phyloP scores from a whole-genome alignment of 2,113 vertebrate genomes.

The Takifugu flavidus region DNA sequence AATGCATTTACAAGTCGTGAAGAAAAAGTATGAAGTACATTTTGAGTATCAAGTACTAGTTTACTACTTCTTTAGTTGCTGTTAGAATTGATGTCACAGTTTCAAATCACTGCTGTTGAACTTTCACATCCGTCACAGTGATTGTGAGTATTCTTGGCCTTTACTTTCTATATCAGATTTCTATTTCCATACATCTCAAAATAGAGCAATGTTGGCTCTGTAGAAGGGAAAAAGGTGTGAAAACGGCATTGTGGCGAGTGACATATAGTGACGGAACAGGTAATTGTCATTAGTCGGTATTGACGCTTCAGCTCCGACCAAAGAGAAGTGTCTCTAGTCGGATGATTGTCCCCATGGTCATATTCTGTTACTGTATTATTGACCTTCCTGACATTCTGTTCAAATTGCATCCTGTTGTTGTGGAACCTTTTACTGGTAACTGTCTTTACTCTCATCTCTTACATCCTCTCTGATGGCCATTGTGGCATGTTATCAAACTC shows the following conservation, averaged over 20 bases:
- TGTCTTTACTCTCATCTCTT: constrained; percentile 45
- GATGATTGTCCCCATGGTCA: constrained; percentile 55
- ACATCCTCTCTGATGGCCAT: constrained; percentile 31
- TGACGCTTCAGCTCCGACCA: constrained; percentile 36
- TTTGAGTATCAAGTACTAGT: too few species aligned
- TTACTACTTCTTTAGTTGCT: too few species aligned
- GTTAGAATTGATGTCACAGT: too few species aligned
- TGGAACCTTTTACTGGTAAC: constrained; percentile 33
- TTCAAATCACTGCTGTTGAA: too few species aligned
- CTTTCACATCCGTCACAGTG: too few species aligned
- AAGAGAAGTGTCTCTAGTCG: constrained; percentile 38
- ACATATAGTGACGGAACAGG: constrained; percentile 37
- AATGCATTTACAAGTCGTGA: too few species aligned
- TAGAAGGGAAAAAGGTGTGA: constrained; percentile 26
- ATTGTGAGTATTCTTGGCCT: too few species aligned
- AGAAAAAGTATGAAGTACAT: too few species aligned
- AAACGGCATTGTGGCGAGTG: constrained; percentile 43
- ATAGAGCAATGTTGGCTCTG: constrained; percentile 3
- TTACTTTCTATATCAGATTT: too few species aligned
- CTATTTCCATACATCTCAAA: constrained; percentile 2
- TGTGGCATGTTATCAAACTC: constrained; percentile 26
- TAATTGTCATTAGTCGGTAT: constrained; percentile 61
- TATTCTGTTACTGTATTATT: constrained; percentile 65
- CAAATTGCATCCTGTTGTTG: constrained; percentile 61
- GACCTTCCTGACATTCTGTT: constrained; percentile 60